Base-by-base conservation (phyloP, 1,140 invertebrate genomes). In the Homarus americanus region DNA sequence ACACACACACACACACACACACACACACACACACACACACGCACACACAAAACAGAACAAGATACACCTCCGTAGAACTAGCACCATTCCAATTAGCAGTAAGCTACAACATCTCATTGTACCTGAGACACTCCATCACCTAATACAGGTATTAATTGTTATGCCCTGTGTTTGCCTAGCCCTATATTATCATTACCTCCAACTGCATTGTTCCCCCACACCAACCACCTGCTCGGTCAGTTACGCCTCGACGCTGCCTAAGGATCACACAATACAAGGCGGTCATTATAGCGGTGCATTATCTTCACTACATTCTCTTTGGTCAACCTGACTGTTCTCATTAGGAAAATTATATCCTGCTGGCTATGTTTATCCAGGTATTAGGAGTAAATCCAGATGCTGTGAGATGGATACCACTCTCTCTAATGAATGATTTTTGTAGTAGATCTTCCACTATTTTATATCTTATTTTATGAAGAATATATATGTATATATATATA, bases 81-180 rank as follows among this genome's bases (percentile, higher is more conserved):
- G 28, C 49, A 32, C 79, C 79, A 82, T 82, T 82, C 79, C 79
- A 82, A 82, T 82, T 82, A 82, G 79, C 63, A 53, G 34, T 82
- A 82, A 82, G 49, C 82, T 84, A 84, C 63, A 44, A 28, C 82
- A 84, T 49, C 36, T 84, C 82, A 84, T 84, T 84, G 82, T 84
- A 84, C 63, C 63, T 84, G 66, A 72, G 66, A 84, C 82, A 58
- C 82, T 84, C 66, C 82, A 84, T 84, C 82, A 84, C 58, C 63
- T 84, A 72, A 72, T 84, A 84, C 82, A 84, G 38, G 63, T 44
- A 84, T 69, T 84, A 84, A 84, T 84, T 84, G 82, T 84, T 84
- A 32, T 38, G 24, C 58, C 36, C 34, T 84, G 82, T 84, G 82
- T 84, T 84, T 72, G 58, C 82, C 58, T 72, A 38, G 36, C 63